These are phyloP conservation scores for Euglossa dilemma DNA, from an alignment of 1,140 invertebrate species.

Conservation along the genomic window DNA sequence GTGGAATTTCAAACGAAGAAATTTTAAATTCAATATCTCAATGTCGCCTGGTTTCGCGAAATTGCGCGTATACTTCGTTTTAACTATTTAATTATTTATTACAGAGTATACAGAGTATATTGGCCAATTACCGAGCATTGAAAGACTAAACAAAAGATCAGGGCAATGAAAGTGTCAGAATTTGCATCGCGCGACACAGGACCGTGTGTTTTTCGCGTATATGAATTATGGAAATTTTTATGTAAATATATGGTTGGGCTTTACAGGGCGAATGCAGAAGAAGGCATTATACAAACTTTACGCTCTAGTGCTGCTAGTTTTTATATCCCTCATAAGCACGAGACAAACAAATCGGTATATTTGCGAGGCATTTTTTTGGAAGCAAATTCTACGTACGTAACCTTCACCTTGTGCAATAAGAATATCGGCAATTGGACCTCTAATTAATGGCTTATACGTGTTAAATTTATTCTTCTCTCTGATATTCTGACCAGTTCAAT, in stretches of 20 bases:
- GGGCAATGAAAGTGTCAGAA: too few species aligned
- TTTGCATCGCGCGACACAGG: too few species aligned
- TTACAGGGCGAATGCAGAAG: neutral
- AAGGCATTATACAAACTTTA: neutral
- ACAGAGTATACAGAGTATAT: too few species aligned
- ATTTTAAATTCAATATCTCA: too few species aligned
- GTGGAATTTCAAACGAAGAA: too few species aligned
- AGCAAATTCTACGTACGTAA: constrained; percentile 6
- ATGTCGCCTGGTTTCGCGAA: too few species aligned
- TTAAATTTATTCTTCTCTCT: constrained; percentile 60
- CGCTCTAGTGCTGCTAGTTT: neutral
- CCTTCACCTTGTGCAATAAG: constrained; percentile 20
- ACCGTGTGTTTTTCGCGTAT: too few species aligned
- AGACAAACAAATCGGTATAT: constrained; percentile 21
- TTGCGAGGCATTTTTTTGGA: constrained; percentile 10
- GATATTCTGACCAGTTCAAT: constrained; percentile 54
- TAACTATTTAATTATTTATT: too few species aligned
- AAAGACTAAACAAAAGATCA: too few species aligned
- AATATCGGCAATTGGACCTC: constrained; percentile 29
- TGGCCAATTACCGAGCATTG: too few species aligned
- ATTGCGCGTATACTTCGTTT: too few species aligned
- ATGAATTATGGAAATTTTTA: constrained; percentile 16
- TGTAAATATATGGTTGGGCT: neutral
- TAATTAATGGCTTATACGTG: constrained; percentile 57
- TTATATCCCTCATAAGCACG: neutral